Evolutionary conservation across 2,113 vertebrate genomes (phyloP).

Genomic region (Heterotilapia buettikoferi): DNA sequence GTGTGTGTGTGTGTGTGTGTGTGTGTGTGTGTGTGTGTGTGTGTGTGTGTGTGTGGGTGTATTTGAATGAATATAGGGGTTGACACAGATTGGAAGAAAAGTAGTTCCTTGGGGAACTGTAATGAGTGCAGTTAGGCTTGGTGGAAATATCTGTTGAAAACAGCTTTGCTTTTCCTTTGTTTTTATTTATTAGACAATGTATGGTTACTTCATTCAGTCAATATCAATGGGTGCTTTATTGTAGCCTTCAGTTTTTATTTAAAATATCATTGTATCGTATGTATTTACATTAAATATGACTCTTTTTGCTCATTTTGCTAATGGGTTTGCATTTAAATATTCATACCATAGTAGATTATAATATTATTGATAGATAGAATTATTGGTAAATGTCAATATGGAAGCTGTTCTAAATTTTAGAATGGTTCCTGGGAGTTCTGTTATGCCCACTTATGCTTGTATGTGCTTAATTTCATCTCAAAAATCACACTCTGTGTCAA

Average conservation of each 20-base stretch:
- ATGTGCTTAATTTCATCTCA: neutral
- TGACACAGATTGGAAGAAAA: slow-evolving; percentile 68
- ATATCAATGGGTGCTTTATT: neutral
- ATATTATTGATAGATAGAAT: neutral
- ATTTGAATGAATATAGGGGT: slow-evolving; percentile 47
- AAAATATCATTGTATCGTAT: neutral
- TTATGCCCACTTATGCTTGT: no score
- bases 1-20: no score
- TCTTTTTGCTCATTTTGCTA: neutral
- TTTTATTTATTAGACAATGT: neutral
- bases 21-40: no score
- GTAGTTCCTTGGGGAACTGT: slow-evolving; percentile 71
- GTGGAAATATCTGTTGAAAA: slow-evolving; percentile 30
- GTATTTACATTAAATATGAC: neutral
- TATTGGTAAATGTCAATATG: neutral
- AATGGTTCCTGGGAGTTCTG: neutral
- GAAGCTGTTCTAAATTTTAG: neutral
- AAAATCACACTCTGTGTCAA: neutral
- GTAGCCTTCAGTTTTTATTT: neutral
- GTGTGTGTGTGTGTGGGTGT: neutral
- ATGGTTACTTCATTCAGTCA: neutral
- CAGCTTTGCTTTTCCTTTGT: slow-evolving; percentile 17
- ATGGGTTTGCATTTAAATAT: neutral
- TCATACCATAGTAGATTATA: neutral
- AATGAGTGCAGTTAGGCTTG: slow-evolving; percentile 54